Conservation (phyloP, 1,140 invertebrate species). For the Dysdera silvatica region DNA sequence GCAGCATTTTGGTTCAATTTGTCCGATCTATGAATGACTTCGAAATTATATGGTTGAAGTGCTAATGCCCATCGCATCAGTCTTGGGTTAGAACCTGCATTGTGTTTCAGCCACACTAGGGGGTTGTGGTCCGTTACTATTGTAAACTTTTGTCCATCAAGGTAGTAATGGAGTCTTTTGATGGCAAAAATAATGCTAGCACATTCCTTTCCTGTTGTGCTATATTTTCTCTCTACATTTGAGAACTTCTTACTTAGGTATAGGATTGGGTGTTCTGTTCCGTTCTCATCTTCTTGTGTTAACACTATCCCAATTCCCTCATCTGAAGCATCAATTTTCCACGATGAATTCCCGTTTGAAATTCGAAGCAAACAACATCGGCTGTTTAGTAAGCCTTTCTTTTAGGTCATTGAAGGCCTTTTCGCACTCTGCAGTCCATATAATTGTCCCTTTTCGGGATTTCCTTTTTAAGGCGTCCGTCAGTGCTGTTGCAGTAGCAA, state of each 20-base stretch:
- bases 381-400: no score
- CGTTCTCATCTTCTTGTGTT: constrained; percentile 15
- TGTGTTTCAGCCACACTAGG: background rate
- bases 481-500: no score
- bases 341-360: no score
- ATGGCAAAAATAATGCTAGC: constrained; percentile 41
- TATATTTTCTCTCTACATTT: constrained; percentile 45
- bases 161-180: background rate
- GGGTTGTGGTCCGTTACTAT: background rate
- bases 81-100: background rate
- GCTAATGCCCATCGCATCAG: background rate
- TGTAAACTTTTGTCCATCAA: constrained; percentile 1
- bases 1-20: background rate
- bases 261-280: background rate
- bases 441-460: no score
- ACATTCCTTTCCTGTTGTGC: constrained; percentile 47
- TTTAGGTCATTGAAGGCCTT: no score
- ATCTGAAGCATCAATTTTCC: no score
- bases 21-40: background rate
- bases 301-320: constrained; percentile 28
- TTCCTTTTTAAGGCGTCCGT: no score
- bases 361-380: no score
- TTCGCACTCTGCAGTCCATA: no score
- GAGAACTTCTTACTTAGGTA: constrained; percentile 41
- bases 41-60: background rate